Conservation (phyloP, 2,113 vertebrate species). For the Sakesphorus luctuosus region DNA sequence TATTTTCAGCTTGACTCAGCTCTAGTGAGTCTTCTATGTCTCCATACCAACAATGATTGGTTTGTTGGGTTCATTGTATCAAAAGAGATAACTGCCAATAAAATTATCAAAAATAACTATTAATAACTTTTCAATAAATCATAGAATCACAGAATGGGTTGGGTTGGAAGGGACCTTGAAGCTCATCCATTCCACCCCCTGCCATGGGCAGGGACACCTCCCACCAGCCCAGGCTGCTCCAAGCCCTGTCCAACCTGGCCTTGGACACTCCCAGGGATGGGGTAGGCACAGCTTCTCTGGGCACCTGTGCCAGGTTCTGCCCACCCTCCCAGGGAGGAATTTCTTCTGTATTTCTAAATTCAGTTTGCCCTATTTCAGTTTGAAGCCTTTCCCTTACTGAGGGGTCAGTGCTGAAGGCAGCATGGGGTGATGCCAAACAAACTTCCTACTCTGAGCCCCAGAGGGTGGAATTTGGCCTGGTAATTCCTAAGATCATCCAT, state of each 20-base stretch:
- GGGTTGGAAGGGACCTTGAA: accelerated
- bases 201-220: background rate
- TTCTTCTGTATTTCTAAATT: background rate
- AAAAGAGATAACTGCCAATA: background rate
- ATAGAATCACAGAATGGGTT: background rate
- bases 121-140: background rate
- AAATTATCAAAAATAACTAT: background rate
- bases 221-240: background rate
- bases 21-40: background rate
- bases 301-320: background rate
- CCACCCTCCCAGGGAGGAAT: background rate
- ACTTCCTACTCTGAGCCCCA: background rate
- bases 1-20: background rate
- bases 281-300: background rate
- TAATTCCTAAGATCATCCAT: background rate
- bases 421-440: accelerated
- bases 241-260: background rate
- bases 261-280: background rate
- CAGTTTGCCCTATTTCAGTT: background rate
- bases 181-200: background rate
- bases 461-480: background rate
- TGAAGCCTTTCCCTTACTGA: background rate
- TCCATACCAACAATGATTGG: background rate
- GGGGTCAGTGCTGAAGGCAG: background rate
- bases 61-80: background rate